Evolutionary conservation across 2,888 invertebrate genomes (phyloP).

Genomic region (Agapostemon virescens): DNA sequence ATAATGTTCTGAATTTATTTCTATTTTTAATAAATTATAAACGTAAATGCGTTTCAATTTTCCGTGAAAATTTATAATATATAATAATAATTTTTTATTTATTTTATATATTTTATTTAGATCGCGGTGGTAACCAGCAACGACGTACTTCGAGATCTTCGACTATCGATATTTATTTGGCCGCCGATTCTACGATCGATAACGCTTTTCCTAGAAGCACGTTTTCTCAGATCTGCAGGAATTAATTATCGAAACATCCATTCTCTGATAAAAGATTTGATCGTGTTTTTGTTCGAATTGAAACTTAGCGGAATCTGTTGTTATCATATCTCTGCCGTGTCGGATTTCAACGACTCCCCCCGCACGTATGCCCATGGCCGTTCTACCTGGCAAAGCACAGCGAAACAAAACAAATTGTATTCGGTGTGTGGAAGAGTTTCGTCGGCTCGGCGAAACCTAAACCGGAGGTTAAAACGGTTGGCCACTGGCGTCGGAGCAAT

Average conservation of each 20-base stretch:
- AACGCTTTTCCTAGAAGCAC: not conserved
- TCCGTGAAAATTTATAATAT: too few relatives aligned
- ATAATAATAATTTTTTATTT: too few relatives aligned
- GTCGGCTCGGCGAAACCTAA: constrained; percentile 11
- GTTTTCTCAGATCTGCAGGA: not conserved
- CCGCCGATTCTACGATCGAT: not conserved
- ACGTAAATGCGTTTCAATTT: too few relatives aligned
- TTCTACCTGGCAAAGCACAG: not conserved
- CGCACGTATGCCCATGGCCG: constrained; percentile 1
- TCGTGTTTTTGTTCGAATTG: not conserved
- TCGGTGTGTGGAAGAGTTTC: not conserved
- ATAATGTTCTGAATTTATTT: constrained; percentile 26
- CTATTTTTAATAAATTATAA: too few relatives aligned
- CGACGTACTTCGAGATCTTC: too few relatives aligned
- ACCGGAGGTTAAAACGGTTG: too few relatives aligned
- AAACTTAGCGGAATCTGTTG: not conserved
- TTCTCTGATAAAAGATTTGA: not conserved
- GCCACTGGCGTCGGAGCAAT: too few relatives aligned
- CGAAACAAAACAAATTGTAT: constrained; percentile 15
- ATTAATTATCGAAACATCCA: not conserved
- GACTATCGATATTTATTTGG: not conserved
- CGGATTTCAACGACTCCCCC: constrained; percentile 12
- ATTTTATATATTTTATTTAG: too few relatives aligned
- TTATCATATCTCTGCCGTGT: not conserved
- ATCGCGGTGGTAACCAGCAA: too few relatives aligned